Conservation (phyloP, 2,113 vertebrate species). For the Sapayoa aenigma region DNA sequence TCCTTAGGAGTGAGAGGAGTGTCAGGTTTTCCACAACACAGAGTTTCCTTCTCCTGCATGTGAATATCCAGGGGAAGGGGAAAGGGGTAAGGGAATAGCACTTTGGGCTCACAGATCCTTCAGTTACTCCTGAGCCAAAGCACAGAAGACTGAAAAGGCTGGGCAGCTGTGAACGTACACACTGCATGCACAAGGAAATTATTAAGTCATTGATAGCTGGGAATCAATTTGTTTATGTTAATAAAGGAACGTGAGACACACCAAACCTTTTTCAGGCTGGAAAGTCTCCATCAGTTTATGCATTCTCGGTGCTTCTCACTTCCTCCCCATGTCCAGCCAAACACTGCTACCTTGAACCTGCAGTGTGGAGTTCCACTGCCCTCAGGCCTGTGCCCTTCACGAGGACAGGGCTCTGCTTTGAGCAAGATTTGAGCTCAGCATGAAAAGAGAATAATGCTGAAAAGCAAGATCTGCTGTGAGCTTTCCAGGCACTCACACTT, state of each 20-base stretch:
- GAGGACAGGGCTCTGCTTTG: background rate
- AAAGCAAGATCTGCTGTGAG: background rate
- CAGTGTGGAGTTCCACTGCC: background rate
- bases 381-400: background rate
- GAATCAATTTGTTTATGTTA: slow-evolving; percentile 28
- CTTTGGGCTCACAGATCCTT: background rate
- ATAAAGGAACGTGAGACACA: background rate
- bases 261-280: background rate
- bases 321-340: background rate
- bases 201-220: background rate
- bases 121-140: background rate
- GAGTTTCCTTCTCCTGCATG: background rate
- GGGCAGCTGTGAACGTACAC: background rate
- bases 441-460: background rate
- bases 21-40: background rate
- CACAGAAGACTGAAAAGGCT: background rate
- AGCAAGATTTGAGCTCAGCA: background rate
- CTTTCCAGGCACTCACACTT: background rate
- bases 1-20: background rate
- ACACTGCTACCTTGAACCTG: background rate
- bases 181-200: background rate
- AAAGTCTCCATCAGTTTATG: background rate
- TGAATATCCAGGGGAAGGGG: background rate
- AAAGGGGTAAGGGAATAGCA: background rate
- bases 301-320: background rate